These are phyloP conservation scores for Serranus cabrilla DNA, from an alignment of 2,797 vertebrate genomes.

Conservation along the genomic window DNA sequence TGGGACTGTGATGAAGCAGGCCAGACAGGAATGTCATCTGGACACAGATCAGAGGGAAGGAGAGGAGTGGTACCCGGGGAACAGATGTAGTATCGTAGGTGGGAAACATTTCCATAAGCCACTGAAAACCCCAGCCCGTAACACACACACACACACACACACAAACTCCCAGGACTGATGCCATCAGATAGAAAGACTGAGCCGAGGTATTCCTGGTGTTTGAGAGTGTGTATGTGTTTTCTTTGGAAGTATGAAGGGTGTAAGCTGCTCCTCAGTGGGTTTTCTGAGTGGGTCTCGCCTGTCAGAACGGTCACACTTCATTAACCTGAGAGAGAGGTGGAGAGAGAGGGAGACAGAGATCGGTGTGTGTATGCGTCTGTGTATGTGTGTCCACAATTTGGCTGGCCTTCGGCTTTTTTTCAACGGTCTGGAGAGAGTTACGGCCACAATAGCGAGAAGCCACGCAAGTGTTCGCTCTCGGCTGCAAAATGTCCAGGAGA, in stretches of 20 bases:
- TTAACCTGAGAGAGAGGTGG: slow-evolving; percentile 53
- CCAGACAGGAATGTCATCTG: slow-evolving; percentile 88
- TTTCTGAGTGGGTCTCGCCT: slow-evolving; percentile 51
- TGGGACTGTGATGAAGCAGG: slow-evolving; percentile 72
- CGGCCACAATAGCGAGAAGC: slow-evolving; percentile 73
- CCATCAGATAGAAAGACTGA: slow-evolving; percentile 35
- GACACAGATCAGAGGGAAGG: slow-evolving; percentile 84
- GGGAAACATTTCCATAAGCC: slow-evolving; percentile 81
- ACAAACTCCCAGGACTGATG: slow-evolving; percentile 6
- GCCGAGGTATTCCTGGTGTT: slow-evolving; percentile 17
- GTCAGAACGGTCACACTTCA: slow-evolving; percentile 68
- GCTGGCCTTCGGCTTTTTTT: slow-evolving; percentile 49
- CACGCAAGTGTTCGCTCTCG: slow-evolving; percentile 65
- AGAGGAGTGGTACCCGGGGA: slow-evolving; percentile 71
- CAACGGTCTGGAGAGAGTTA: slow-evolving; percentile 74
- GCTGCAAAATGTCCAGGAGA: slow-evolving; percentile 71
- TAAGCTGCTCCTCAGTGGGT: slow-evolving; percentile 42
- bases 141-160: slow-evolving; percentile 6
- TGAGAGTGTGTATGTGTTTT: slow-evolving; percentile 17
- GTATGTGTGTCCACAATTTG: slow-evolving; percentile 39
- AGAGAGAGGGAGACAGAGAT: slow-evolving; percentile 22
- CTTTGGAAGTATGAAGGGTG: slow-evolving; percentile 41
- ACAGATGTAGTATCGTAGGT: slow-evolving; percentile 82
- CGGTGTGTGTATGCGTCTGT: not conserved
- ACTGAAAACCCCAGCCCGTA: slow-evolving; percentile 35